Base-by-base conservation (phyloP, 2,888 invertebrate genomes). In the Anarsia innoxiella region DNA sequence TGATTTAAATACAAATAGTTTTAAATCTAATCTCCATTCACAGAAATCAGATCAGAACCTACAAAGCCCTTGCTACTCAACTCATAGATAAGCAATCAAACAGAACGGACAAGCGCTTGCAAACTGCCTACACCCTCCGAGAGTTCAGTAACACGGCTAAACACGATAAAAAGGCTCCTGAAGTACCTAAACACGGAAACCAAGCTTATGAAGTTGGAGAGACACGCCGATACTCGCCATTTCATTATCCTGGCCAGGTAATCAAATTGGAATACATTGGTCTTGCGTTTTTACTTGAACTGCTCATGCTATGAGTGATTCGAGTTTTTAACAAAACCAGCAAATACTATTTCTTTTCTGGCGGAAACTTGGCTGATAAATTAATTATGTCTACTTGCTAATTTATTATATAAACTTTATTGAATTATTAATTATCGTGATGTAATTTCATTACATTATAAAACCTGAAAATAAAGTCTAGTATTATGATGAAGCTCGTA, bases 241-340 rank as follows among this genome's bases (percentile, higher is more conserved):
- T 79, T 41, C 66, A 78, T 47, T 60, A 27, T 26, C 61, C 64
- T 2, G 65, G 65, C 0, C 70, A 79, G 79, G 80, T 80, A 68
- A 67, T 38, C 6, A 8, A 28, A 28, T 44, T 38, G 27, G 42
- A 48, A 10, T 25, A 23, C 12, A 19, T 28, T 2, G 40, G 40
- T 9, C 34, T 43, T 13, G 11, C 39, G 36, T 51, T 39, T 19
- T 11, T 40, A 4, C 12, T 40, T 8, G 37, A 23, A 14, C n/a
- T 40, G n/a, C 40, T 40, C 10, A 40, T 40, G 40, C 23, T 31
- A 8, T 31, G 8, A n/a, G n/a, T n/a, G n/a, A n/a, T n/a, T n/a
- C n/a, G n/a, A n/a, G n/a, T n/a, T n/a, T n/a, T n/a, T n/a, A n/a
- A n/a, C n/a, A n/a, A n/a, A n/a, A n/a, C n/a, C n/a, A n/a, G n/a